Evolutionary conservation across 2,888 invertebrate genomes (phyloP).

Genomic region (Falcaria lacertinaria): DNA sequence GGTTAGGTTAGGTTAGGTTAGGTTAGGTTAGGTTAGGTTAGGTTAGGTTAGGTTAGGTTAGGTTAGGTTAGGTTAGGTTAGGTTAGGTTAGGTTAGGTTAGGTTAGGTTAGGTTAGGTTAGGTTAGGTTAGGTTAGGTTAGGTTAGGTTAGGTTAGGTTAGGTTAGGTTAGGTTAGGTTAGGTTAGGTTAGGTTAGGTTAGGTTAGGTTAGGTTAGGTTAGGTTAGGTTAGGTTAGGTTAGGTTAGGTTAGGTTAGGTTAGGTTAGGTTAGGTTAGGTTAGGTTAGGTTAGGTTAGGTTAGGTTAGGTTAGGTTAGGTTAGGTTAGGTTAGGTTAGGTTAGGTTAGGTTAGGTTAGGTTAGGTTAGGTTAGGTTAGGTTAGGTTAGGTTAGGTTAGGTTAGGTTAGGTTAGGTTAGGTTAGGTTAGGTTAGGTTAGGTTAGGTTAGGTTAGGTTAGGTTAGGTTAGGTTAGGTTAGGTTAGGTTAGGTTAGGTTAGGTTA

Average conservation of each 20-base stretch:
- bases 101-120: constrained; percentile 10
- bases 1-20: constrained; percentile 15
- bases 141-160: constrained; percentile 15
- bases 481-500: constrained; percentile 8
- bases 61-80: constrained; percentile 10
- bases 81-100: constrained; percentile 9
- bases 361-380: constrained; percentile 8
- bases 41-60: constrained; percentile 16
- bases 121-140: constrained; percentile 6
- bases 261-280: constrained; percentile 9
- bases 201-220: constrained; percentile 19
- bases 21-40: constrained; percentile 13
- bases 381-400: constrained; percentile 9
- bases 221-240: constrained; percentile 8
- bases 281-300: constrained; percentile 19
- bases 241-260: constrained; percentile 18
- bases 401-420: constrained; percentile 8
- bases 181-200: constrained; percentile 15
- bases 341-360: constrained; percentile 8
- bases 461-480: constrained; percentile 10
- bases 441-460: constrained; percentile 8
- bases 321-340: constrained; percentile 8
- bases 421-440: constrained; percentile 8
- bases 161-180: constrained; percentile 14
- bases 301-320: constrained; percentile 8